Base-by-base conservation (phyloP, 2,888 invertebrate genomes). In the Tridacna crocea region DNA sequence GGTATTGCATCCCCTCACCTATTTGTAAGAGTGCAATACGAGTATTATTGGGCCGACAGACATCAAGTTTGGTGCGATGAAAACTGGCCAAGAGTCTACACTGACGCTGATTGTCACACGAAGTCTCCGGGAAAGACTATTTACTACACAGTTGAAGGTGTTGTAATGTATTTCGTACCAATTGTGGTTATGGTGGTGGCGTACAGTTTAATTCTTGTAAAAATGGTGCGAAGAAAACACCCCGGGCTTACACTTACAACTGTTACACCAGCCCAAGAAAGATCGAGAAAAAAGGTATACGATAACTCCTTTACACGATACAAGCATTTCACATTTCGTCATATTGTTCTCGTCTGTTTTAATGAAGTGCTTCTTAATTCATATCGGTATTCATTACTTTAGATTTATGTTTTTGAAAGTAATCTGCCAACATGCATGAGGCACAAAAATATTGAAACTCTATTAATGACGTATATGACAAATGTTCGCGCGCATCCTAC, bases 151-250 rank as follows among this genome's bases (percentile, higher is more conserved):
- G 68, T 93, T 0, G 87, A 90, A 58, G 88, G 86, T 4, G 80
- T 90, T 8, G 87, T 92, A n/a, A 89, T 93, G 89, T 93, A 91
- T 84, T 88, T 92, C 66, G 80, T 92, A 17, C 92, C 93, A 0
- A 84, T 93, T 19, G 22, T 88, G 17, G 78, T 93, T n/a, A 93
- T 92, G 92, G 77, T 90, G 4, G 77, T 79, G 8, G 88, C 92
- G 0, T 93, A 93, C 83, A 75, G 83, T 51, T 60, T 92, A 63
- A 92, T 92, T 61, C 73, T 85, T 15, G 55, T 89, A 27, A 91
- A 88, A 61, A 81, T 92, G 47, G 12, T 90, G 19, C 76, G 76
- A 11, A 83, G 90, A 19, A 89, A 88, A 73, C 79, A 83, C 3
- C 91, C 91, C 0, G 92, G 92, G 0, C 77, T 85, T 1, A 55